Percentiles rank a stretch among this genome's conserved stretches.
These are phyloP conservation scores for Antedon mediterranea DNA, from an alignment of 53 echinoderm and acorn worm species.

Conservation along the genomic window DNA sequence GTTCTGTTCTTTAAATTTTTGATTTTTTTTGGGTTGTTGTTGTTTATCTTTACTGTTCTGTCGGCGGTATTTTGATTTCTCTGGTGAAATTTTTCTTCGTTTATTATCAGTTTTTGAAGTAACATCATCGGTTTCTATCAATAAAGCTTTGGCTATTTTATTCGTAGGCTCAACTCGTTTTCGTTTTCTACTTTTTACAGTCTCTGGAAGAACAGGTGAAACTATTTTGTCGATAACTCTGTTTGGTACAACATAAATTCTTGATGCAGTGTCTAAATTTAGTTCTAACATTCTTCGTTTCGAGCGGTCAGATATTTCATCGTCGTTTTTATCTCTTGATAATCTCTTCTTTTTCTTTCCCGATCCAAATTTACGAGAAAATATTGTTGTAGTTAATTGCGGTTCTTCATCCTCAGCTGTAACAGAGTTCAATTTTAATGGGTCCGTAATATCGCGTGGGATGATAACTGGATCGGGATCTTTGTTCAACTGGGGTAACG, in stretches of 20 bases:
- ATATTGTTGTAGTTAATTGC: conserved; percentile 39
- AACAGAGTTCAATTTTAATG: conserved; percentile 68
- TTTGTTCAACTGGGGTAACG: conserved; percentile 63
- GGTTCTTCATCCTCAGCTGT: conserved; percentile 29
- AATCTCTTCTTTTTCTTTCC: conserved; percentile 51
- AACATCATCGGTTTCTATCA: conserved; percentile 22
- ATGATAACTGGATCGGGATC: conserved; percentile 89
- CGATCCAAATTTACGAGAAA: conserved; percentile 17
- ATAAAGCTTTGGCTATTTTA: conserved; percentile 49
- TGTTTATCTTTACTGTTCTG: conserved; percentile 37
- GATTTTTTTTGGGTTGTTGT: conserved; percentile 21
- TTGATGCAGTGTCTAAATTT: background rate
- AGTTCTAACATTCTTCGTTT: background rate
- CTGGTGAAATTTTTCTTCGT: conserved; percentile 23
- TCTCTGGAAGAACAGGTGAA: conserved; percentile 83
- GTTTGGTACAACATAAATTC: conserved; percentile 4
- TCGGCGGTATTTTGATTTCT: conserved; percentile 32
- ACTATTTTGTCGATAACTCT: conserved; percentile 79
- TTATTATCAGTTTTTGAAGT: background rate
- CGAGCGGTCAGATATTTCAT: conserved; percentile 3
- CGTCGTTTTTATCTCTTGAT: conserved; percentile 7
- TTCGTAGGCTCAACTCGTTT: conserved; percentile 57
- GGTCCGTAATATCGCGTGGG: conserved; percentile 66
- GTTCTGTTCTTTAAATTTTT: conserved; percentile 62
- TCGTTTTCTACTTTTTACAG: conserved; percentile 16